Percentiles rank a stretch among this genome's conserved stretches.
phyloP scores from a whole-genome alignment of 23 tunicate genomes.

The Aplidium turbinatum region DNA sequence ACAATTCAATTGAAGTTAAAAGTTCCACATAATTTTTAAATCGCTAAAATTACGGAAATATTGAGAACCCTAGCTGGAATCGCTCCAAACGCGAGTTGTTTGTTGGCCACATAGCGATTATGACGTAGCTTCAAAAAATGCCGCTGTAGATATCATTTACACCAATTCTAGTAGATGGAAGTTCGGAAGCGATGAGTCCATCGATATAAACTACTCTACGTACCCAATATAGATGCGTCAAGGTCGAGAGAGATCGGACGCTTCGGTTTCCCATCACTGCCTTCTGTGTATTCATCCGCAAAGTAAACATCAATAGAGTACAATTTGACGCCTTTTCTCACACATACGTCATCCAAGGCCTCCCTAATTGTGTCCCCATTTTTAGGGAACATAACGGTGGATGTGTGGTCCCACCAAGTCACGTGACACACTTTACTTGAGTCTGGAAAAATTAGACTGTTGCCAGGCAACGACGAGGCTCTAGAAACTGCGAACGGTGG shows the following conservation, averaged over 20 bases:
- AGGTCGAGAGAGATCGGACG: constrained; percentile 57
- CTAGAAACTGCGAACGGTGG: constrained; percentile 36
- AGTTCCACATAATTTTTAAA: too few species aligned
- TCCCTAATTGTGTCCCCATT: constrained; percentile 53
- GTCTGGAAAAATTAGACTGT: constrained; percentile 44
- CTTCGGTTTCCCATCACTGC: constrained; percentile 7
- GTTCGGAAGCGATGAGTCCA: too few species aligned
- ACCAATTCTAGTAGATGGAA: too few species aligned
- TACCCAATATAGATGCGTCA: constrained; percentile 61
- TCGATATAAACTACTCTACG: too few species aligned
- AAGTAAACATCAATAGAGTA: constrained; percentile 52
- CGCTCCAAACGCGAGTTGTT: too few species aligned
- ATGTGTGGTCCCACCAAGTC: constrained; percentile 74
- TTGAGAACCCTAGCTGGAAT: too few species aligned
- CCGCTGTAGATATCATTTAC: too few species aligned
- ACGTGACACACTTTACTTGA: constrained; percentile 57
- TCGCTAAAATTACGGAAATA: too few species aligned
- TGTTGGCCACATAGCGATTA: too few species aligned
- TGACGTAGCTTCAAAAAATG: too few species aligned
- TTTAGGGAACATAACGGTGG: constrained; percentile 61
- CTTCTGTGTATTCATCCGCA: constrained; percentile 18
- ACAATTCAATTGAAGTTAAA: too few species aligned
- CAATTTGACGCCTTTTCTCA: constrained; percentile 51
- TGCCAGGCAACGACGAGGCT: constrained; percentile 37
- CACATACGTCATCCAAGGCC: constrained; percentile 56